Base-by-base conservation (phyloP, 2,888 invertebrate genomes). In the Campaea margaritaria region DNA sequence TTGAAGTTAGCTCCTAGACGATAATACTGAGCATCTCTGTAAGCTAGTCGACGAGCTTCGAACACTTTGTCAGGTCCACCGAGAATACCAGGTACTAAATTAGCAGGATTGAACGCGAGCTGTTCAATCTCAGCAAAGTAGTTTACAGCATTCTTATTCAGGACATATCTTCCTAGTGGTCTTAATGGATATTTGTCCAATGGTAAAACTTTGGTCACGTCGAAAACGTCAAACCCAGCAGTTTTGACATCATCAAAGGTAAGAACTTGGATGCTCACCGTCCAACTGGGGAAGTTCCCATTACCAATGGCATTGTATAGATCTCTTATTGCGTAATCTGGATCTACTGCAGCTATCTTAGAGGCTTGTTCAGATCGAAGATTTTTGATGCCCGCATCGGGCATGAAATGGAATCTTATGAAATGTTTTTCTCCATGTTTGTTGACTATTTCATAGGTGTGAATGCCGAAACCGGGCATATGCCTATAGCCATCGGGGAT, bases 121-220 rank as follows among this genome's bases (percentile, higher is more conserved):
- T 98, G 98, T 83, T 98, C 98, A 39, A 98, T 96, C 86, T 98
- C 98, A 13, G 96, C 95, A 79, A 98, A 98, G 84, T 98, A 98
- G 82, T 98, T 98, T 54, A 93, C 93, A 0, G 98, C 97, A 85
- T 98, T 98, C 65, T 96, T 94, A 83, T 98, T 96, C 36, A 99
- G 90, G 0, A 96, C 95, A 69, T 98, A 79, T 81, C 95, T 95
- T 1, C 98, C 98, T 0, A 98, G 95, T 0, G 95, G 96, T 60
- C 96, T 95, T 52, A 98, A 87, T 0, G 98, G 98, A 85, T 93
- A 98, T 1, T 97, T 96, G 36, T 91, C 88, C 52, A 66, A 85
- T 0, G 97, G 95, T 96, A 98, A 97, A 0, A 96, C 92, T 93
- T 97, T 98, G 4, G 98, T 98, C 46, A 97, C 85, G 84, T 98